Conservation (phyloP, 2,888 invertebrate species). For the Minunthozetes semirufus region DNA sequence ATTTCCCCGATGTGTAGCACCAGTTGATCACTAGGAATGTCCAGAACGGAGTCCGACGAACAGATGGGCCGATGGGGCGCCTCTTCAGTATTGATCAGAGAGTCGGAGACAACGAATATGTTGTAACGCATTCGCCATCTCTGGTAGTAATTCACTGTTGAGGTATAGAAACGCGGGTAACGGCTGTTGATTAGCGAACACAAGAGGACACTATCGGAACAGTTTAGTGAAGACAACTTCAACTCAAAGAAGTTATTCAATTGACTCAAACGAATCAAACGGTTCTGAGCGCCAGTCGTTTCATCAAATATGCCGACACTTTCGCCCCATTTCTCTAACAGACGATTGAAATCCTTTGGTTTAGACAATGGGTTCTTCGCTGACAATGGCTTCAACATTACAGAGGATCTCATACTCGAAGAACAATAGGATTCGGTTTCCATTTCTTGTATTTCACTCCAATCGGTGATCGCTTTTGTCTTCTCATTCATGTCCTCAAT, state of each 20-base stretch:
- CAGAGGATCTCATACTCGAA: background rate
- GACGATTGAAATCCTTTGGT: background rate
- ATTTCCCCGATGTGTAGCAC: slow-evolving; percentile 19
- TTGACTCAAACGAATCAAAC: background rate
- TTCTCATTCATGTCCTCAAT: background rate
- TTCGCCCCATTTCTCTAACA: slow-evolving; percentile 26
- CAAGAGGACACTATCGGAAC: background rate
- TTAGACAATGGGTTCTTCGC: background rate
- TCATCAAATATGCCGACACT: slow-evolving; percentile 20
- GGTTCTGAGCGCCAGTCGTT: background rate
- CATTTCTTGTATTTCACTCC: background rate
- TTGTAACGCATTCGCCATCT: slow-evolving; percentile 22
- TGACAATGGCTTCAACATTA: too few relatives aligned
- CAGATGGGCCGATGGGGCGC: background rate
- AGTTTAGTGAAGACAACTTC: slow-evolving; percentile 11
- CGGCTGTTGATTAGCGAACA: slow-evolving; percentile 6
- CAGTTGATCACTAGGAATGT: background rate
- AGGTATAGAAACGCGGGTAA: slow-evolving; percentile 16
- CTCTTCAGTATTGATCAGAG: background rate
- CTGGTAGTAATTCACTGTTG: slow-evolving; percentile 10
- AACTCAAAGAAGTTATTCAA: background rate
- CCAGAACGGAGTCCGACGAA: background rate
- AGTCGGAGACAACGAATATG: background rate
- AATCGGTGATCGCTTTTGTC: background rate
- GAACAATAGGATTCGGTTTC: background rate